phyloP scores from a whole-genome alignment of 2,888 invertebrate genomes.

The Microctonus aethiopoides region DNA sequence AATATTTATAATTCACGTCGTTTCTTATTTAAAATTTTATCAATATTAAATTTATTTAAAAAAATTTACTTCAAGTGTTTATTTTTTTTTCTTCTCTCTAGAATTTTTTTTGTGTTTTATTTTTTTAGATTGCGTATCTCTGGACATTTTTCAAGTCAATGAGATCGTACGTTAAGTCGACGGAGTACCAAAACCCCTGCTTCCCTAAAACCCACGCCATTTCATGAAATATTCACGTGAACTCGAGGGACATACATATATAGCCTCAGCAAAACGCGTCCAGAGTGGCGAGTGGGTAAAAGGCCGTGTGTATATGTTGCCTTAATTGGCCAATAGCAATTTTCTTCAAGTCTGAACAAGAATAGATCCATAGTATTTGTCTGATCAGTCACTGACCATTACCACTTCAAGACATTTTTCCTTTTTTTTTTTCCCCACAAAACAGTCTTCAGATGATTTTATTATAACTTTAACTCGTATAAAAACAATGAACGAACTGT shows the following conservation, averaged over 20 bases:
- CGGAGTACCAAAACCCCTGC: not conserved
- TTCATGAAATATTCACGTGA: conserved; percentile 21
- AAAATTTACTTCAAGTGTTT: not conserved
- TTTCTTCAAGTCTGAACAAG: conserved; percentile 21
- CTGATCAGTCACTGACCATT: conserved; percentile 20
- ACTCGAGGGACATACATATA: conserved; percentile 15
- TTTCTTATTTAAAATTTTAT: not conserved
- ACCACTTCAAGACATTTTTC: conserved; percentile 22
- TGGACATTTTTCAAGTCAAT: conserved; percentile 19
- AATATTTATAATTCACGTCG: not conserved
- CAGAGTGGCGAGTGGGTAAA: not conserved
- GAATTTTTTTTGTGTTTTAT: not conserved
- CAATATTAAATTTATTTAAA: not conserved
- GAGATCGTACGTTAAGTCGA: conserved; percentile 16
- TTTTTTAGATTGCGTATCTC: too few relatives aligned
- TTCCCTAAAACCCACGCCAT: not conserved
- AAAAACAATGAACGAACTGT: not conserved
- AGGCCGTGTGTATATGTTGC: conserved; percentile 6
- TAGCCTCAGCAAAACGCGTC: not conserved
- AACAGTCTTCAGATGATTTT: not conserved
- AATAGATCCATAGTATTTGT: not conserved
- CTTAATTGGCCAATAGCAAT: conserved; percentile 44
- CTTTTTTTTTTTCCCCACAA: not conserved
- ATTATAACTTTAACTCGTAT: not conserved
- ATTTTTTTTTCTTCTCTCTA: not conserved